These are phyloP conservation scores for Polyommatus icarus DNA, from an alignment of 2,888 invertebrate species.

Conservation along the genomic window DNA sequence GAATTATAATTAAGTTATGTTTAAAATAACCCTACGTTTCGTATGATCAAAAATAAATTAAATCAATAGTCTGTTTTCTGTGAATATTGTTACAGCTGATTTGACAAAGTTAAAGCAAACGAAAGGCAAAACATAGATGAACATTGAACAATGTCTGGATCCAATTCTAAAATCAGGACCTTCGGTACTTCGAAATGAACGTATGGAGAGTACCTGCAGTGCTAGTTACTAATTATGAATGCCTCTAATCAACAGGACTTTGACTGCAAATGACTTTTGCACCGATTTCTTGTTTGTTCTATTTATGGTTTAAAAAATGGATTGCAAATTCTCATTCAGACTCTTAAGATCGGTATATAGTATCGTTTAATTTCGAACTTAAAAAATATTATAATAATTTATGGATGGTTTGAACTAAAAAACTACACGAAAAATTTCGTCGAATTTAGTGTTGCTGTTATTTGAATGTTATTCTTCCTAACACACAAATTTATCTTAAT, in stretches of 20 bases:
- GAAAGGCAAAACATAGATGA: neutral
- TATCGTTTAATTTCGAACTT: no score
- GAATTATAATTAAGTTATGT: neutral
- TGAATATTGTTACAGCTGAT: no score
- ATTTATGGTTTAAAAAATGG: neutral
- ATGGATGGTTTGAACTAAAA: no score
- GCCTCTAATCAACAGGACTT: conserved; percentile 3
- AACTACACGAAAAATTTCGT: neutral
- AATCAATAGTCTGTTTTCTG: neutral
- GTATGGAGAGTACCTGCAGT: neutral
- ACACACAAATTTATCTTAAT: neutral
- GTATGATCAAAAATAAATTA: neutral
- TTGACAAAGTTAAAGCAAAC: neutral
- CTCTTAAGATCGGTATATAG: no score
- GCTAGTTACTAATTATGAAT: conserved; percentile 2
- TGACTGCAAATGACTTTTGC: neutral
- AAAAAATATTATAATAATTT: no score
- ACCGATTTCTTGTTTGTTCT: neutral
- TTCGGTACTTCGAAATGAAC: neutral
- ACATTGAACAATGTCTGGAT: neutral
- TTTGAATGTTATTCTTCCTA: neutral
- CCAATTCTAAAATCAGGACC: neutral
- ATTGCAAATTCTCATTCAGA: neutral
- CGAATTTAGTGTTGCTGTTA: neutral
- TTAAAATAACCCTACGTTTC: neutral